phyloP scores from a whole-genome alignment of 2,888 invertebrate genomes.

The Erebia epiphron region DNA sequence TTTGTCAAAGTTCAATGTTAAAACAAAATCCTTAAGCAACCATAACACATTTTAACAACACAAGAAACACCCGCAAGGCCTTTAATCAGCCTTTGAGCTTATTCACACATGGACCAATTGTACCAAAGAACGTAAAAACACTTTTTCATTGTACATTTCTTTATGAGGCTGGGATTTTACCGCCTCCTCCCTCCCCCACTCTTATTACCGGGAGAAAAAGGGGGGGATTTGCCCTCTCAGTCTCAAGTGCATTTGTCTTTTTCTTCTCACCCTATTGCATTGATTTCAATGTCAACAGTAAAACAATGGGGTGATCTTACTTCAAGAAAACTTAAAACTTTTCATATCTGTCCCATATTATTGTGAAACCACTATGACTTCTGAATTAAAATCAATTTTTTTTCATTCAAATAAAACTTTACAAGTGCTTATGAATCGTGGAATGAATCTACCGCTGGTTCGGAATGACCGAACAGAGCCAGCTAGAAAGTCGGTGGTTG shows the following conservation, averaged over 20 bases:
- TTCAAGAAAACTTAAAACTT: slow-evolving; percentile 17
- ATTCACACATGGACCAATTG: slow-evolving; percentile 3
- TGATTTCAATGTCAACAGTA: slow-evolving; percentile 30
- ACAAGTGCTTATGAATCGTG: too few relatives aligned
- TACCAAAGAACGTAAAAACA: background rate
- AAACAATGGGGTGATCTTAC: slow-evolving; percentile 16
- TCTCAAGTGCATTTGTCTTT: slow-evolving; percentile 29
- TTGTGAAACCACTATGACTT: background rate
- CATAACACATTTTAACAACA: background rate
- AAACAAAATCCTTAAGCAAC: background rate
- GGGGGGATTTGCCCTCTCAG: slow-evolving; percentile 23
- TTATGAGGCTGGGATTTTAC: slow-evolving; percentile 23
- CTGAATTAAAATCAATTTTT: too few relatives aligned
- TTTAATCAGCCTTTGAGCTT: slow-evolving; percentile 17
- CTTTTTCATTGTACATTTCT: slow-evolving; percentile 23
- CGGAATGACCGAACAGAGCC: too few relatives aligned
- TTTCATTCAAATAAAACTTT: too few relatives aligned
- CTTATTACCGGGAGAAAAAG: background rate
- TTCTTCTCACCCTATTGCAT: slow-evolving; percentile 25
- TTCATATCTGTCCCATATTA: slow-evolving; percentile 15
- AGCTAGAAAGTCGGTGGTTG: too few relatives aligned
- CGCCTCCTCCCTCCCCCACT: background rate
- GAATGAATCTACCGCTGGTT: too few relatives aligned
- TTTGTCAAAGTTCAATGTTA: background rate
- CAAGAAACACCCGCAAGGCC: slow-evolving; percentile 1